Evolutionary conservation across 2,888 invertebrate genomes (phyloP).

Genomic region (Cephus pulcher): DNA sequence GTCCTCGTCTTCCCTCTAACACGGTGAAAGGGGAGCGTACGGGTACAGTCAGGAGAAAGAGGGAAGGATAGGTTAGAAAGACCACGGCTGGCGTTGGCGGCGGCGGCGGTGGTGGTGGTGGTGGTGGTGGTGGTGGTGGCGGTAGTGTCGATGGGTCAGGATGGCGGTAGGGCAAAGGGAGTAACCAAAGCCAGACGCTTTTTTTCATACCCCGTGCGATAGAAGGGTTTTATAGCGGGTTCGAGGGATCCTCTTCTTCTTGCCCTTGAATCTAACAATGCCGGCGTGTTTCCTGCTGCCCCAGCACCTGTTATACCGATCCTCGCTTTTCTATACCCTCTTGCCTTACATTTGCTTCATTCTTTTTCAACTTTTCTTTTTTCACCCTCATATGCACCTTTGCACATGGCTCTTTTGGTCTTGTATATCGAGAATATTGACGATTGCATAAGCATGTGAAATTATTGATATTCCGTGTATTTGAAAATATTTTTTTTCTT

Average conservation of each 20-base stretch:
- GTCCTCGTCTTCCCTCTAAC: constrained; percentile 18
- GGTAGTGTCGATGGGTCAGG: not conserved
- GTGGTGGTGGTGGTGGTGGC: not conserved
- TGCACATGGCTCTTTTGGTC: not conserved
- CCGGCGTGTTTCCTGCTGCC: constrained; percentile 35
- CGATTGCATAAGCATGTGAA: not conserved
- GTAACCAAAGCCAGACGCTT: constrained; percentile 14
- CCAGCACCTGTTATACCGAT: constrained; percentile 41
- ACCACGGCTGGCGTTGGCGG: not conserved
- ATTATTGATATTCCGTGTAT: not conserved
- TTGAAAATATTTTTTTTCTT: not conserved
- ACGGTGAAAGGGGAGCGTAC: not conserved
- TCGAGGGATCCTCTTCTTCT: constrained; percentile 2
- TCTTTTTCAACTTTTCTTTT: not conserved
- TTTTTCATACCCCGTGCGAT: constrained; percentile 24
- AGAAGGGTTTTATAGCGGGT: constrained; percentile 37
- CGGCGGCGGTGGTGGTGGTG: too few relatives aligned
- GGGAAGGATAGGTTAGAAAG: not conserved
- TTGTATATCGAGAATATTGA: not conserved
- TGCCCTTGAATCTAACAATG: constrained; percentile 45
- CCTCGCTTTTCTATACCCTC: constrained; percentile 7
- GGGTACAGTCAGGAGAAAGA: not conserved
- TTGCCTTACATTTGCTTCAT: not conserved
- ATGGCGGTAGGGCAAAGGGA: not conserved
- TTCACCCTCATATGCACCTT: not conserved